Conservation (phyloP, 2,888 invertebrate species). For the Syrista parreyssii region DNA sequence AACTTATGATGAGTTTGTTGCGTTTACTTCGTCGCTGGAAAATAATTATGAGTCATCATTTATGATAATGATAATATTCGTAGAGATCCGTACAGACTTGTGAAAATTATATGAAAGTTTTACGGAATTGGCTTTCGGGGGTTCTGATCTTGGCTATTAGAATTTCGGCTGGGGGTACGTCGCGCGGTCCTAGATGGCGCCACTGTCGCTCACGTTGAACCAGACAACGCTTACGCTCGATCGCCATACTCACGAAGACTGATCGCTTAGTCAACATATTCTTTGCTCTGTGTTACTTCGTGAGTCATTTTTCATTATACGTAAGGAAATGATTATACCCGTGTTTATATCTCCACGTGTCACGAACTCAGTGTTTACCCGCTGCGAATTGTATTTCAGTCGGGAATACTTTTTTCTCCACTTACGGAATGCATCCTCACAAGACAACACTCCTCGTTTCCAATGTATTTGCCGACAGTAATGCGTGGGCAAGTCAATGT, state of each 20-base stretch:
- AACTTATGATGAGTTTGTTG: background rate
- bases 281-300: background rate
- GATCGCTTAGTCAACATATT: background rate
- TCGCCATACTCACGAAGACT: background rate
- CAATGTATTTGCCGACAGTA: no score
- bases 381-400: background rate
- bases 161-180: background rate
- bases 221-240: background rate
- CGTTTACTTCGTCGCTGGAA: background rate
- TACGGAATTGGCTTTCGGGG: background rate
- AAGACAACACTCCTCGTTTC: no score
- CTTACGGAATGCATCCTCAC: background rate
- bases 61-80: no score
- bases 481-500: no score
- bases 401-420: no score
- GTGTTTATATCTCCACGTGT: background rate
- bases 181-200: background rate
- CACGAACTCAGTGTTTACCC: background rate
- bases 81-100: no score
- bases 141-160: background rate
- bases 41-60: background rate
- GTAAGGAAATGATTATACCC: background rate
- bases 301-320: background rate
- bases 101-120: no score
- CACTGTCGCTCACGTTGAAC: background rate